Evolutionary conservation across 2,888 invertebrate species (phyloP).

Genomic region (Furcula furcula): DNA sequence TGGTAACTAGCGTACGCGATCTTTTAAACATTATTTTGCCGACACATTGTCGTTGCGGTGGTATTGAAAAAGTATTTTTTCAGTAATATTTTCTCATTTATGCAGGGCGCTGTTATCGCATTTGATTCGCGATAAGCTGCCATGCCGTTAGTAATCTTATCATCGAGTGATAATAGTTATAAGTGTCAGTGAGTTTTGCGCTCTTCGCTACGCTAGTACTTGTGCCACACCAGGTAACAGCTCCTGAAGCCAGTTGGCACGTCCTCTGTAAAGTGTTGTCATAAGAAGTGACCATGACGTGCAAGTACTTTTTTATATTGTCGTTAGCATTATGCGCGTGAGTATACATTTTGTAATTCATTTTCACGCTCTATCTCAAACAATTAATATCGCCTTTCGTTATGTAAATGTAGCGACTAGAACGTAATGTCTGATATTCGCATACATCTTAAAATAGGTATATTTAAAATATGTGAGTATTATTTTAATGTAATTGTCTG

Average conservation of each 20-base stretch:
- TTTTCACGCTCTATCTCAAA: no score
- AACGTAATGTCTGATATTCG: no score
- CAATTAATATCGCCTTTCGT: no score
- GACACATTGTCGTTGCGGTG: conserved; percentile 33
- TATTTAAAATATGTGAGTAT: no score
- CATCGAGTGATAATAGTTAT: conserved; percentile 78
- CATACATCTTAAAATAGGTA: no score
- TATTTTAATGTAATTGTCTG: no score
- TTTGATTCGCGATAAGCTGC: conserved; percentile 77
- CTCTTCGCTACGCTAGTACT: conserved; percentile 62
- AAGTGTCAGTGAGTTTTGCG: conserved; percentile 79
- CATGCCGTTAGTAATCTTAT: conserved; percentile 76
- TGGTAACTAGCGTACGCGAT: conserved; percentile 22
- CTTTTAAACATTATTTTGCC: conserved; percentile 20
- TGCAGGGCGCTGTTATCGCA: conserved; percentile 66
- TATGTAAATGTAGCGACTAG: no score
- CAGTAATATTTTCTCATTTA: conserved; percentile 56
- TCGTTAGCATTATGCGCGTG: conserved; percentile 56
- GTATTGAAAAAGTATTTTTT: conserved; percentile 56
- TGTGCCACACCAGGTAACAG: conserved; percentile 57
- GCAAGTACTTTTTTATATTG: conserved; percentile 50
- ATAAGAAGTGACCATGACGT: conserved; percentile 58
- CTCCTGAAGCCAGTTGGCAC: conserved; percentile 53
- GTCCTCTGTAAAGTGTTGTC: conserved; percentile 37
- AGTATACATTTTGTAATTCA: conserved; percentile 38